Conservation (phyloP, 1,140 invertebrate genomes). For the Trichoplusia ni region DNA sequence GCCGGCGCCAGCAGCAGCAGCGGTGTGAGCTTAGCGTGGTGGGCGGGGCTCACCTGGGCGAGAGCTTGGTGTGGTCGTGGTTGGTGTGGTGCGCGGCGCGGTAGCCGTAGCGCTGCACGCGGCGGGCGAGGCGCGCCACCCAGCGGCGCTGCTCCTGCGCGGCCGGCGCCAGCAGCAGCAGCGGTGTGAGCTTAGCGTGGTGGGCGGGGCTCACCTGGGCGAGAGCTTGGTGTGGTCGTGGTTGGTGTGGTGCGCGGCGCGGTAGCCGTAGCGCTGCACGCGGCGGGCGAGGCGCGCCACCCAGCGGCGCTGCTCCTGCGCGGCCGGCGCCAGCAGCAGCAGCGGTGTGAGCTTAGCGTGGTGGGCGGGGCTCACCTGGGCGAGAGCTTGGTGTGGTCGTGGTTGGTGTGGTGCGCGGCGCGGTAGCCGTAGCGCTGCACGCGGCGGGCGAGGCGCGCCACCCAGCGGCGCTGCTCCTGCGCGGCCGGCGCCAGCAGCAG, state of each 20-base stretch:
- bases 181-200: constrained; percentile 33
- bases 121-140: constrained; percentile 94
- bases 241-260: constrained; percentile 89
- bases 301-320: constrained; percentile 96
- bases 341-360: no score
- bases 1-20: constrained; percentile 92
- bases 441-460: background rate
- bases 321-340: constrained; percentile 90
- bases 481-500: background rate
- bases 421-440: no score
- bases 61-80: constrained; percentile 74
- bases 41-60: constrained; percentile 59
- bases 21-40: background rate
- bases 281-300: constrained; percentile 94
- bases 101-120: constrained; percentile 96
- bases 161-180: constrained; percentile 92
- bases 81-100: constrained; percentile 90
- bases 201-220: constrained; percentile 55
- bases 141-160: constrained; percentile 95
- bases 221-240: constrained; percentile 76
- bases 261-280: constrained; percentile 96
- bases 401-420: background rate
- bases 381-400: background rate
- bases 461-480: background rate
- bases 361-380: no score